Base-by-base conservation (phyloP, 2,113 vertebrate genomes). In the Leptodactylus fuscus region DNA sequence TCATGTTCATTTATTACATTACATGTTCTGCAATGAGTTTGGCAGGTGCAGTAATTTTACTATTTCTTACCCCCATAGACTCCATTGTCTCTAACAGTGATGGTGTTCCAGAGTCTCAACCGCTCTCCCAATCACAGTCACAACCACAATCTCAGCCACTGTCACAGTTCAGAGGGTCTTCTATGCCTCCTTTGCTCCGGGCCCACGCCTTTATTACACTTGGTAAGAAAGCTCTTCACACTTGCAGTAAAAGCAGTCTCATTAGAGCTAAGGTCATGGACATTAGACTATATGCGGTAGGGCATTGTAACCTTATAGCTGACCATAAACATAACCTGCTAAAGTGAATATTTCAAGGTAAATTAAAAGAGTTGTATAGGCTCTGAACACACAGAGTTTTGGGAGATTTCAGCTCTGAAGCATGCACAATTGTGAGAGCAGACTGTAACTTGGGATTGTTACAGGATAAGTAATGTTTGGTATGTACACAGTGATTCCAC, bases 181-280 rank as follows among this genome's bases (percentile, higher is more conserved):
- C 89, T 77, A 92, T 98, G 92, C 92, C 97, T 0, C 82, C 96
- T 0, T 87, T 91, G 87, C 91, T 98, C 83, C 90, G 96, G 92
- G 98, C 98, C 0, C 97, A 99, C 0, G 97, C 96, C 0, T 93
- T 98, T 88, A 93, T 98, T 49, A 95, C 98, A 6, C 87, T 99
- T 18, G 98, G 98, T 99, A 82, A 85, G 91, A 55, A 34, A 29
- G 1, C 2, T 29, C 13, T 69, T 16, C 18, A 51, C 2, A 22
- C 0, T 48, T 41, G 41, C 22, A 46, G 13, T n/a, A n/a, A n/a
- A n/a, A n/a, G n/a, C n/a, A n/a, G n/a, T n/a, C n/a, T n/a, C n/a
- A n/a, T n/a, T n/a, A n/a, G n/a, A n/a, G n/a, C n/a, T n/a, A n/a
- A n/a, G n/a, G n/a, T n/a, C n/a, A n/a, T n/a, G n/a, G n/a, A n/a